These are phyloP conservation scores for Cephalopholis sonnerati DNA, from an alignment of 2,113 vertebrate genomes.

Conservation along the genomic window DNA sequence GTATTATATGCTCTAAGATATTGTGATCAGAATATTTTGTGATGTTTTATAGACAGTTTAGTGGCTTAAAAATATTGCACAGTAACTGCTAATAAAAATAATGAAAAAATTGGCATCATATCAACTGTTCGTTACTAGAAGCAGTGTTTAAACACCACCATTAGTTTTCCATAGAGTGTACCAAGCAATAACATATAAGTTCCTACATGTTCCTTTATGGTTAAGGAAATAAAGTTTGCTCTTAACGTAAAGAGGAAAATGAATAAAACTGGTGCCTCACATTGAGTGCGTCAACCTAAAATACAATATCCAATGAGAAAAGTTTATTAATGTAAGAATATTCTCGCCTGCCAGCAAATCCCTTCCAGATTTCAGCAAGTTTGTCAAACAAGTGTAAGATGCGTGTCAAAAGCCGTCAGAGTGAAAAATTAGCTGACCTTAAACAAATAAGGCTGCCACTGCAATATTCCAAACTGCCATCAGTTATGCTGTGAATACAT, in stretches of 20 bases:
- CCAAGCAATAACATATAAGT: neutral
- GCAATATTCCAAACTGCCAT: slow-evolving; percentile 30
- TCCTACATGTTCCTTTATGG: neutral
- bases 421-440: slow-evolving; percentile 47
- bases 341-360: neutral
- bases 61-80: neutral
- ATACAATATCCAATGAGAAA: slow-evolving; percentile 1
- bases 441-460: slow-evolving; percentile 39
- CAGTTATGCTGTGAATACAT: slow-evolving; percentile 38
- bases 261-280: neutral
- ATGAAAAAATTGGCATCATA: neutral
- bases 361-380: slow-evolving; percentile 16
- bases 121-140: neutral
- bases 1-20: neutral
- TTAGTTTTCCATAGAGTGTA: neutral
- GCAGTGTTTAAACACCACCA: neutral
- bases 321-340: slow-evolving; percentile 10
- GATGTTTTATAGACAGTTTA: no score
- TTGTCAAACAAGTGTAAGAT: slow-evolving; percentile 28
- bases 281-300: slow-evolving; percentile 7
- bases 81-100: neutral
- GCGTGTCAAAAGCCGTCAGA: slow-evolving; percentile 37
- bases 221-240: neutral
- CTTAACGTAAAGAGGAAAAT: neutral
- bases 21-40: neutral